Evolutionary conservation across 2,888 invertebrate species (phyloP), one percentile per base, ranked within the genome.

Genomic region (Tenthredo distinguenda): DNA sequence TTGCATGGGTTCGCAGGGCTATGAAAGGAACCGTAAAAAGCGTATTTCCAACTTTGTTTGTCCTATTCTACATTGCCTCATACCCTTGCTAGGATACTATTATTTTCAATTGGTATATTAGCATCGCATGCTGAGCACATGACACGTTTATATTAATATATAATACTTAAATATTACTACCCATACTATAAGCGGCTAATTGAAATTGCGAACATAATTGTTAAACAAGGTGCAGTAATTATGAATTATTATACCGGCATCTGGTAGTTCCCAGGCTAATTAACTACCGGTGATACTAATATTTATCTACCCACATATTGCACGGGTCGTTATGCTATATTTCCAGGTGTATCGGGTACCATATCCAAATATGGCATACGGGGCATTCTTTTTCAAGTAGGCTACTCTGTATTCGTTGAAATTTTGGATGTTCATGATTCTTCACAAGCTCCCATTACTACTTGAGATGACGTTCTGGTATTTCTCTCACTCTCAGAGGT

Each of bases 191-290:
- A 72, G 76, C 47, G 76, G 43, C 47, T 76, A 76, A 74, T 74
- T 74, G 43, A 74, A 74, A 47, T 43, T 21, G 40, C 34, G 10
- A 47, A 74, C 74, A 40, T 43, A 74, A 74, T 74, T 74, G 74
- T 43, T 74, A 21, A 47, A 74, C 74, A 47, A 47, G 43, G 43
- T 26, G 21, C 74, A 74, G 47, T 76, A 47, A 76, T 76, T 26
- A 50, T 76, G 47, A 76, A 76, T 76, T 76, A 76, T 76, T 76
- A 47, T 26, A 76, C 47, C 43, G 50, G 43, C 47, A 26, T 47
- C 26, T 47, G 31, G 47, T 47, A 10, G 76, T 47, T 71, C 34
- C 47, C 31, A 47, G 21, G 43, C 21, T 21, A 76, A 76, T 76
- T 26, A 76, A 26, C 76, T 37, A 76, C 4, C 76, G 47, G 76